A percentile compares a stretch with the other conserved stretches of the same genome.
Conservation (phyloP, 2,888 invertebrate genomes). For the Entomobrya multifasciata region DNA sequence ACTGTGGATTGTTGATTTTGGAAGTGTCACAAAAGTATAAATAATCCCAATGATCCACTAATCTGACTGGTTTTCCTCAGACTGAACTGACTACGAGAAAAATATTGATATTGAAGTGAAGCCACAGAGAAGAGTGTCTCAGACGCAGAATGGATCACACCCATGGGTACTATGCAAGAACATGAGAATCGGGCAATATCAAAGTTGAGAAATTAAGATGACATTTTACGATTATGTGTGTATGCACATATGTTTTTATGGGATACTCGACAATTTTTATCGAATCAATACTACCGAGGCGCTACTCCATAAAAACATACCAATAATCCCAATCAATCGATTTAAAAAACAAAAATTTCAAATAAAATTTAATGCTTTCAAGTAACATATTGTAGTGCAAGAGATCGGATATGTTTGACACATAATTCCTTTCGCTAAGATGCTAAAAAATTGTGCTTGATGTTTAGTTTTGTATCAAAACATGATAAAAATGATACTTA, state of each 20-base stretch:
- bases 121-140: conserved; percentile 29
- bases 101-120: conserved; percentile 33
- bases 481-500: not conserved
- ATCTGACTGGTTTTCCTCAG: conserved; percentile 54
- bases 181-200: conserved; percentile 58
- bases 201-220: conserved; percentile 63
- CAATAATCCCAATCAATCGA: conserved; percentile 56
- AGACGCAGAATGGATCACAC: conserved; percentile 53
- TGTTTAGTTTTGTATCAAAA: not conserved
- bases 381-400: not conserved
- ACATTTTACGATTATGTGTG: conserved; percentile 53
- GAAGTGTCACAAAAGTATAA: conserved; percentile 77
- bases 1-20: conserved; percentile 75
- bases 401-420: not conserved
- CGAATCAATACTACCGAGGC: conserved; percentile 46
- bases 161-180: conserved; percentile 53
- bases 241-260: conserved; percentile 37
- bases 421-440: too few species aligned
- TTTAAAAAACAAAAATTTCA: conserved; percentile 18
- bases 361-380: conserved; percentile 36
- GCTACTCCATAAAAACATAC: conserved; percentile 1
- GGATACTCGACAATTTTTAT: conserved; percentile 51
- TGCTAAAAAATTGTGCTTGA: not conserved
- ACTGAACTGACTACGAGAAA: conserved; percentile 7
- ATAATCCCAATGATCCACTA: conserved; percentile 75